Evolutionary conservation across 2,113 vertebrate genomes (phyloP).

Genomic region (Ellobius talpinus): DNA sequence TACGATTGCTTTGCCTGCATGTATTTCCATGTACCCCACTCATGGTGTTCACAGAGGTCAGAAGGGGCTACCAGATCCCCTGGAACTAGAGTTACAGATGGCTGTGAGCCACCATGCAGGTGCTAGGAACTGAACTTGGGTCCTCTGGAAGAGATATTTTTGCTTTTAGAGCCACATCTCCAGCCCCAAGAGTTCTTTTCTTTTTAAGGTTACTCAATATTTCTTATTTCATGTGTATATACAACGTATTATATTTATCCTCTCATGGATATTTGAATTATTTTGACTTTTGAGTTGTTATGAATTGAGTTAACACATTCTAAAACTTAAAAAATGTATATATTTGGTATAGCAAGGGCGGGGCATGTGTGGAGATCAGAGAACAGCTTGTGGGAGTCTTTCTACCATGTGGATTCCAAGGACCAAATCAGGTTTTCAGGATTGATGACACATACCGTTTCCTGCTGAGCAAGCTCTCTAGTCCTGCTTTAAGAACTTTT

Average conservation of each 20-base stretch:
- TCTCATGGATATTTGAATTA: background rate
- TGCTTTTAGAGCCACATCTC: background rate
- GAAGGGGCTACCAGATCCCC: background rate
- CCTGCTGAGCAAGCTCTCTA: too few species aligned
- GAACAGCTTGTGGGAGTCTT: background rate
- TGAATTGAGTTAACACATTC: background rate
- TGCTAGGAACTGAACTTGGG: background rate
- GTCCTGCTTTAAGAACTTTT: background rate
- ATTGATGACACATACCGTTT: background rate
- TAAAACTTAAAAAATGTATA: background rate
- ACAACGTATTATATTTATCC: background rate
- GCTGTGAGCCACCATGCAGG: background rate
- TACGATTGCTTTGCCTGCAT: background rate
- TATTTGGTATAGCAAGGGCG: background rate
- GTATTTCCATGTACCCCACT: background rate
- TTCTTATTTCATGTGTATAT: background rate
- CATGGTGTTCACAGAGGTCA: background rate
- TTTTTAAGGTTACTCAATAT: background rate
- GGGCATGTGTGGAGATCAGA: background rate
- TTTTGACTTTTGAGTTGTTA: conserved; percentile 9
- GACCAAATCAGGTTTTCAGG: background rate
- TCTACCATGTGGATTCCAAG: background rate
- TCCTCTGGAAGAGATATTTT: background rate
- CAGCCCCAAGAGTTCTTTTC: background rate
- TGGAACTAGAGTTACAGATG: background rate